Evolutionary conservation across 2,113 vertebrate genomes (phyloP).

Genomic region (Lucifuga dentata): DNA sequence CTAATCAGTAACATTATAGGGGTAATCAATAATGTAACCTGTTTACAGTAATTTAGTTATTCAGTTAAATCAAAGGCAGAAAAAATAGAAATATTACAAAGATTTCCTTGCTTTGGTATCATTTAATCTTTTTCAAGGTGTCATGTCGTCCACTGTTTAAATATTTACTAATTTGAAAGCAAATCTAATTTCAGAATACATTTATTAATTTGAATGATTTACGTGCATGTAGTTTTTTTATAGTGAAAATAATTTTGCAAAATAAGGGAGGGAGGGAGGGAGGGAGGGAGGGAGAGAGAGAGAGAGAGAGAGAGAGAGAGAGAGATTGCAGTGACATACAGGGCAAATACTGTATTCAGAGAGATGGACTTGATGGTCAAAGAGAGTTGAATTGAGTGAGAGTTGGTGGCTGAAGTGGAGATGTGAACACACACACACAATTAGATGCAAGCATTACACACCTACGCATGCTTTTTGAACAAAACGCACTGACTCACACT

Average conservation of each 20-base stretch:
- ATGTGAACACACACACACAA: constrained; percentile 33
- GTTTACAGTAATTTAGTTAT: too few species aligned
- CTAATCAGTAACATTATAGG: too few species aligned
- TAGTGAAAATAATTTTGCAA: neutral
- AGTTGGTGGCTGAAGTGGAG: constrained; percentile 56
- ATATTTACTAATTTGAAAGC: neutral
- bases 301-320: too few species aligned
- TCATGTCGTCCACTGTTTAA: neutral
- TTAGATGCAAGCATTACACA: constrained; percentile 36
- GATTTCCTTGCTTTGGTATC: too few species aligned
- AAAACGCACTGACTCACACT: constrained; percentile 19
- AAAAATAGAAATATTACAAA: too few species aligned
- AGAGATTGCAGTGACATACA: neutral
- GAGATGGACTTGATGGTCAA: constrained; percentile 63
- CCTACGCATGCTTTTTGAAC: constrained; percentile 49
- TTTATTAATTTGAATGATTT: neutral
- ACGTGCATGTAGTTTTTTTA: neutral
- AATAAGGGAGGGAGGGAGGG: neutral
- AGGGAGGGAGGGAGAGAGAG: constrained; percentile 5
- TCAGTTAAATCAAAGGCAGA: too few species aligned
- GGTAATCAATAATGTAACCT: too few species aligned
- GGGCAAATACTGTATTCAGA: constrained; percentile 32
- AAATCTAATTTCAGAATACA: neutral
- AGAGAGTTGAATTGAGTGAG: constrained; percentile 26
- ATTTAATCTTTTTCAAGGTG: too few species aligned